These are phyloP conservation scores for Scrobipalpa costella DNA, from an alignment of 2,888 invertebrate species.

Conservation along the genomic window DNA sequence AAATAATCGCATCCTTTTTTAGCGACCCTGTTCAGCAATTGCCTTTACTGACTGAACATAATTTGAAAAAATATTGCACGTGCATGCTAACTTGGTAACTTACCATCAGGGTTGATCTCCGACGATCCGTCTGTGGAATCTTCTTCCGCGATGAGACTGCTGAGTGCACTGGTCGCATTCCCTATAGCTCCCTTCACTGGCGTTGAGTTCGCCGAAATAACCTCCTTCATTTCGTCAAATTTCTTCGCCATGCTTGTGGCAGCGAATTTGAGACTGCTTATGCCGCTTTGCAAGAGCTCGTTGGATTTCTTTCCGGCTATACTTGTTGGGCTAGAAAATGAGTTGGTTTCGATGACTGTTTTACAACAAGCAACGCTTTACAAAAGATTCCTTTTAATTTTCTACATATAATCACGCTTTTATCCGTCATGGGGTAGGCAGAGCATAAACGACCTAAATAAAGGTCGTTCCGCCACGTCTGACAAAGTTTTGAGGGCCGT, in stretches of 20 bases:
- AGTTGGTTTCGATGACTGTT: neutral
- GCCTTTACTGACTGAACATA: no score
- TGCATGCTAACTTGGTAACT: neutral
- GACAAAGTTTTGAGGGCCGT: no score
- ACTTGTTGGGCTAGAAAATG: conserved; percentile 85
- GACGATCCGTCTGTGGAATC: conserved; percentile 72
- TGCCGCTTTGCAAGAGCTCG: conserved; percentile 91
- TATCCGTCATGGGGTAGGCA: no score
- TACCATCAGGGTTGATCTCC: conserved; percentile 76
- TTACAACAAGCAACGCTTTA: neutral
- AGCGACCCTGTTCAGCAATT: no score
- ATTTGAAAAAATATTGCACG: no score
- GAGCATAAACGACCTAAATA: no score
- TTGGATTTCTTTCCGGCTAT: conserved; percentile 93
- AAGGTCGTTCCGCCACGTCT: no score
- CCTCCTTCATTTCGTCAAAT: conserved; percentile 95
- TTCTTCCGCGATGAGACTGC: conserved; percentile 65
- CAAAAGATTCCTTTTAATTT: no score
- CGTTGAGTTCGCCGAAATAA: conserved; percentile 93
- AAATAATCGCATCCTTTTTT: no score
- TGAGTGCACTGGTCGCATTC: conserved; percentile 69
- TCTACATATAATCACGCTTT: no score
- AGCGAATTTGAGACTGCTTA: conserved; percentile 92
- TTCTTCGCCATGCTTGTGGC: conserved; percentile 93
- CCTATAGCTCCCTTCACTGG: conserved; percentile 86